These are phyloP conservation scores for Coenonympha glycerion DNA, from an alignment of 2,888 invertebrate genomes.

Conservation along the genomic window DNA sequence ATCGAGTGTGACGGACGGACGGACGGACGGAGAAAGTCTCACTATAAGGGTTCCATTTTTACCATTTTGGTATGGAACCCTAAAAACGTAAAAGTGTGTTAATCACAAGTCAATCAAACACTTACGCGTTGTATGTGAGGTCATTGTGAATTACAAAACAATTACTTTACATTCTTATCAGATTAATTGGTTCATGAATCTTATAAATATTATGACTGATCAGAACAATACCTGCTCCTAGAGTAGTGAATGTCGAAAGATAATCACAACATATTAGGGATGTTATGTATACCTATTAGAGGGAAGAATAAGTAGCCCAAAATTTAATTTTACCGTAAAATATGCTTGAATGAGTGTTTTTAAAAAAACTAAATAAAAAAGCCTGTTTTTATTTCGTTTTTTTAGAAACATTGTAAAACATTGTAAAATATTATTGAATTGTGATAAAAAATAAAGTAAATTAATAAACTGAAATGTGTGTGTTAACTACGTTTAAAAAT, in stretches of 20 bases:
- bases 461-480: too few species aligned
- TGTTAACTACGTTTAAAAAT: too few species aligned
- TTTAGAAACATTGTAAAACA: too few species aligned
- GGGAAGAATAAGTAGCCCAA: neutral
- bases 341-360: too few species aligned
- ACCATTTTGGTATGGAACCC: too few species aligned
- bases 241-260: conserved; percentile 1
- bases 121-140: conserved; percentile 9
- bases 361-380: too few species aligned
- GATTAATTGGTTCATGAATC: conserved; percentile 30
- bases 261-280: neutral
- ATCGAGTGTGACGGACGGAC: too few species aligned
- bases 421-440: too few species aligned
- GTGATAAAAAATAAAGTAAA: too few species aligned
- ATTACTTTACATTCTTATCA: conserved; percentile 28
- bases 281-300: neutral
- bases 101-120: conserved; percentile 13
- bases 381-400: too few species aligned
- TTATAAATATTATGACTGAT: conserved; percentile 25
- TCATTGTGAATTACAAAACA: conserved; percentile 21
- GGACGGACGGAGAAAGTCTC: too few species aligned
- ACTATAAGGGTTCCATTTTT: too few species aligned
- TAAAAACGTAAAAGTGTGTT: conserved; percentile 3
- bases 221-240: neutral
- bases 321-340: neutral